phyloP scores from a whole-genome alignment of 2,797 vertebrate genomes.

The Phalanger gymnotis region DNA sequence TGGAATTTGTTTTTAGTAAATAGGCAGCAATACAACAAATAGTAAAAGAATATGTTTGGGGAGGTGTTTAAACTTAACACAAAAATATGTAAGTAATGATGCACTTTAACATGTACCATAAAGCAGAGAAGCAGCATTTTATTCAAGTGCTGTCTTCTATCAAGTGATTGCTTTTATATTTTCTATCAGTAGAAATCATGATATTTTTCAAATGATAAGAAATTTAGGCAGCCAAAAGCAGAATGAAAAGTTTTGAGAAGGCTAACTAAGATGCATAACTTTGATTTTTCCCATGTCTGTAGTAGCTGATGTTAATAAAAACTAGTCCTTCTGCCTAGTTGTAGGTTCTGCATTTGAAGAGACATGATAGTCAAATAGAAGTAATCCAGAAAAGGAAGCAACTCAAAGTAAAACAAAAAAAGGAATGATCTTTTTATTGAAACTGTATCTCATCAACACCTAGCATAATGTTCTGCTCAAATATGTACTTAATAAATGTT shows the following conservation, averaged over 20 bases:
- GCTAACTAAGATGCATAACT: constrained; percentile 4
- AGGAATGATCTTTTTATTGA: no score
- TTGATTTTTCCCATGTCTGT: neutral
- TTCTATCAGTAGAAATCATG: neutral
- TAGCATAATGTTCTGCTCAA: no score
- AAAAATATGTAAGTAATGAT: constrained; percentile 16
- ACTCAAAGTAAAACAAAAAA: no score
- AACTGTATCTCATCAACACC: no score
- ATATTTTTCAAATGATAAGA: neutral
- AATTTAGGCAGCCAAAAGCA: constrained; percentile 15
- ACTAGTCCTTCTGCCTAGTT: neutral
- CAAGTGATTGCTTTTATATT: constrained; percentile 43
- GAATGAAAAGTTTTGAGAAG: constrained; percentile 32
- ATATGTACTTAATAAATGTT: no score
- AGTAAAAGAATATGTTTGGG: constrained; percentile 48
- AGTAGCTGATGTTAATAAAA: constrained; percentile 7
- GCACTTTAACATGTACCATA: neutral
- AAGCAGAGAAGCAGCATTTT: constrained; percentile 42
- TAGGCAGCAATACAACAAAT: constrained; percentile 53
- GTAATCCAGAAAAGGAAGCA: no score
- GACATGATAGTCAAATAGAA: neutral
- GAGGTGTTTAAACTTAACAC: constrained; percentile 50
- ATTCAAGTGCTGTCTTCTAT: constrained; percentile 40
- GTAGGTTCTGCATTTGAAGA: neutral
- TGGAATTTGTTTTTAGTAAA: constrained; percentile 59